Percentiles rank a stretch among this genome's conserved stretches.
These are phyloP conservation scores for Strigamia maritima DNA, from an alignment of 2,888 invertebrate genomes.

Conservation along the genomic window DNA sequence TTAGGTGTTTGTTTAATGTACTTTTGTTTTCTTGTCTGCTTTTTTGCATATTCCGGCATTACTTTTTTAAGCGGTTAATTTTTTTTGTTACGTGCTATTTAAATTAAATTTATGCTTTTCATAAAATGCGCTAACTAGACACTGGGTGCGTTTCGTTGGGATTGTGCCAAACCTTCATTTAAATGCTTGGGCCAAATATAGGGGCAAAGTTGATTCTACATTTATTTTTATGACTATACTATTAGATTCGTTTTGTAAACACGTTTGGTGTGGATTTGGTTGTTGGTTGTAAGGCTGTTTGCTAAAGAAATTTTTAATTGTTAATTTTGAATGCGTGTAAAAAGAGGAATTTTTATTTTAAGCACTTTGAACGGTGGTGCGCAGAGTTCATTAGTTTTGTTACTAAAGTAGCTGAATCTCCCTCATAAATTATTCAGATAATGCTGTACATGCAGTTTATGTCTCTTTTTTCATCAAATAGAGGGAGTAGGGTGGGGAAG, in stretches of 20 bases:
- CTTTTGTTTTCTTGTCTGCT: neutral
- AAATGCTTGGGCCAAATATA: constrained; percentile 9
- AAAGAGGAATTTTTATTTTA: neutral
- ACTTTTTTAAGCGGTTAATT: neutral
- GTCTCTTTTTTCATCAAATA: neutral
- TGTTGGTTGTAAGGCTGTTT: neutral
- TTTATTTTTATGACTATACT: neutral
- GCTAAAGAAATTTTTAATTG: neutral
- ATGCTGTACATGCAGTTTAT: neutral
- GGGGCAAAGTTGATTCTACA: constrained; percentile 17
- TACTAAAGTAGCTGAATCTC: neutral
- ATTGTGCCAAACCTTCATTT: neutral
- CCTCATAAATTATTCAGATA: neutral
- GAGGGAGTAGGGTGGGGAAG: neutral
- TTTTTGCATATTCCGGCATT: neutral
- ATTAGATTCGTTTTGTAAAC: neutral
- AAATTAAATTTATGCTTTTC: constrained; percentile 32
- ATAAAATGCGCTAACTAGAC: constrained; percentile 22
- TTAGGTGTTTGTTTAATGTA: neutral
- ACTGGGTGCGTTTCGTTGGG: neutral
- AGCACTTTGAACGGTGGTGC: neutral
- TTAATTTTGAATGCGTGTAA: neutral
- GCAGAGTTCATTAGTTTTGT: neutral
- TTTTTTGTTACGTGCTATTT: neutral
- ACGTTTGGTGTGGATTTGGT: neutral